Conservation (phyloP, 92 coral and sea anemone species). For the Virgularia gustaviana region DNA sequence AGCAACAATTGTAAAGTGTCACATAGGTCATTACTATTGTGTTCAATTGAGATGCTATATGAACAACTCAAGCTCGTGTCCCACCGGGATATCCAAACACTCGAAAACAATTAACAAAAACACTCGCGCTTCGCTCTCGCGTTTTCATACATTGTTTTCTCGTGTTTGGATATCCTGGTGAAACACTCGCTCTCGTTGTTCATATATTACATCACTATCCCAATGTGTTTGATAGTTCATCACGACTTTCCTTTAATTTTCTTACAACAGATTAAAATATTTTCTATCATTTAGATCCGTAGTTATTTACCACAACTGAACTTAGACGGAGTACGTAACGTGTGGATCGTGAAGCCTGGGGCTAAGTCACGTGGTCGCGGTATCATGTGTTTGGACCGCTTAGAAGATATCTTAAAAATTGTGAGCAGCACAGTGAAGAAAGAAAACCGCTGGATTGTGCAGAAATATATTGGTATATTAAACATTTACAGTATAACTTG, state of each 20-base stretch:
- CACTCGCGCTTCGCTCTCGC: too few relatives aligned
- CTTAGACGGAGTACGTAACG: constrained; percentile 80
- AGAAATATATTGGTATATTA: constrained; percentile 85
- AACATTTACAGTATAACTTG: neutral
- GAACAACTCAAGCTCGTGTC: too few relatives aligned
- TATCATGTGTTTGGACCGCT: constrained; percentile 89
- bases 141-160: too few relatives aligned
- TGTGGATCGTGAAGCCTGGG: constrained; percentile 99
- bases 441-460: constrained; percentile 92
- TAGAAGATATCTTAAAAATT: constrained; percentile 80
- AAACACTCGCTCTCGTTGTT: too few relatives aligned
- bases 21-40: too few relatives aligned
- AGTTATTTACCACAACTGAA: constrained; percentile 77
- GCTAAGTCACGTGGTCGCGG: constrained; percentile 99
- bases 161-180: too few relatives aligned
- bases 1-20: too few relatives aligned
- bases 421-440: constrained; percentile 77
- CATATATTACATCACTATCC: too few relatives aligned
- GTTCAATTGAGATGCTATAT: too few relatives aligned
- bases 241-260: neutral
- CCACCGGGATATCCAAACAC: too few relatives aligned
- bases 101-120: too few relatives aligned
- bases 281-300: constrained; percentile 49
- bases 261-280: neutral
- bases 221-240: neutral